phyloP scores from a whole-genome alignment of 2,797 vertebrate species.

The Lithobates sylvaticus region DNA sequence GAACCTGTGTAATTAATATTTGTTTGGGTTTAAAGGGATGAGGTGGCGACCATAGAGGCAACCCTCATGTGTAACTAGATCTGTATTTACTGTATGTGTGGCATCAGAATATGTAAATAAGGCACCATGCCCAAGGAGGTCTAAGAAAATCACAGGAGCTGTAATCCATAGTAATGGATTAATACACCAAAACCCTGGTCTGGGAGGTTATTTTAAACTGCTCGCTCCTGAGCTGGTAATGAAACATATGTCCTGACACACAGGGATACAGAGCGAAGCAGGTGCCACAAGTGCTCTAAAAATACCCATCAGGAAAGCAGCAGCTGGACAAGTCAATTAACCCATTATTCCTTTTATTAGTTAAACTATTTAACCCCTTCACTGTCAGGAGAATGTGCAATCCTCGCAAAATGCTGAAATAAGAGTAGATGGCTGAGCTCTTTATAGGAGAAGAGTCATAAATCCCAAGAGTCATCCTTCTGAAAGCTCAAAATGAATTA shows the following conservation, averaged over 20 bases:
- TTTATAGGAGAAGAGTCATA: neutral
- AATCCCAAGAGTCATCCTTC: neutral
- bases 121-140: neutral
- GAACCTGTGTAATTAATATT: too few relatives aligned
- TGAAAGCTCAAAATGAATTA: neutral
- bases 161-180: constrained; percentile 34
- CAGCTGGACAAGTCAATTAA: constrained; percentile 55
- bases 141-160: neutral
- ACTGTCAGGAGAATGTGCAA: constrained; percentile 23
- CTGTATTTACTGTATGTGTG: neutral
- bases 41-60: neutral
- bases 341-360: constrained; percentile 39
- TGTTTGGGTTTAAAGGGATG: too few relatives aligned
- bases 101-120: neutral
- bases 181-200: constrained; percentile 16
- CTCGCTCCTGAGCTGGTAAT: constrained; percentile 20
- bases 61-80: neutral
- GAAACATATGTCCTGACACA: constrained; percentile 56
- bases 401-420: constrained; percentile 7
- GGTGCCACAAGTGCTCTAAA: constrained; percentile 55
- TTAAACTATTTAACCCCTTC: constrained; percentile 40
- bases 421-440: neutral
- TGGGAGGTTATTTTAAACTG: constrained; percentile 43
- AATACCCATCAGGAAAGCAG: constrained; percentile 38
- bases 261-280: constrained; percentile 48